These are phyloP conservation scores for Lucinisca nassula DNA, from an alignment of 2,888 invertebrate species.

Conservation along the genomic window DNA sequence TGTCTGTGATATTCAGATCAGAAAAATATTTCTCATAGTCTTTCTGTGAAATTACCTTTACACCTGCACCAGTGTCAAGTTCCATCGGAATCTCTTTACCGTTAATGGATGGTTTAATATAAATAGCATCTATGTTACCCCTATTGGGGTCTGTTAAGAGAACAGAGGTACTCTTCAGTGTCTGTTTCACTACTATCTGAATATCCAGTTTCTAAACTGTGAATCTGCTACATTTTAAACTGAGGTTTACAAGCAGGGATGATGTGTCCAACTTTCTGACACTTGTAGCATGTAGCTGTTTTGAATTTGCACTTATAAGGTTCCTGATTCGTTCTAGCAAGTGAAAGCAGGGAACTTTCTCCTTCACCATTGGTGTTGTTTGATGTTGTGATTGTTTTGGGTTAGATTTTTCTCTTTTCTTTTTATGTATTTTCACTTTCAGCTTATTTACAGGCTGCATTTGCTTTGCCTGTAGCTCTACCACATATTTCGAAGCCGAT, in stretches of 20 bases:
- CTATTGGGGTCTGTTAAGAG: not conserved
- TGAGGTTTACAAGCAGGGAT: conserved; percentile 23
- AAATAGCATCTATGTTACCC: conserved; percentile 7
- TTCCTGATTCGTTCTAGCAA: conserved; percentile 25
- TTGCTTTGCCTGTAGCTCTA: not conserved
- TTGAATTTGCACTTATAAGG: conserved; percentile 29
- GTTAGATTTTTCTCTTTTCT: not conserved
- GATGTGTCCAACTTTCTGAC: conserved; percentile 33
- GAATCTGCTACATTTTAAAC: not conserved
- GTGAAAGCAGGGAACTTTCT: not conserved
- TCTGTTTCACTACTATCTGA: not conserved
- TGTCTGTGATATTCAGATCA: conserved; percentile 8
- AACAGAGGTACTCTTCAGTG: not conserved
- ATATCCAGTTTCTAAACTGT: not conserved
- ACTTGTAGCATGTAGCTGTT: conserved; percentile 24
- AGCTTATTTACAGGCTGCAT: not conserved
- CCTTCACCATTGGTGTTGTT: not conserved
- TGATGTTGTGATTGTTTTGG: not conserved
- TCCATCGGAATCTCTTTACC: conserved; percentile 51
- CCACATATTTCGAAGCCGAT: conserved; percentile 8
- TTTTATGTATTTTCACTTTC: not conserved
- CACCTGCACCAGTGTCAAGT: conserved; percentile 68
- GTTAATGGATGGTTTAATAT: conserved; percentile 43
- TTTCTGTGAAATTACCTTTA: conserved; percentile 48
- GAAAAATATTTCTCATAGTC: conserved; percentile 28